A percentile compares a stretch with the other conserved stretches of the same genome.
These are phyloP conservation scores for Dryococelus australis DNA, from an alignment of 2,888 invertebrate species.

Conservation along the genomic window DNA sequence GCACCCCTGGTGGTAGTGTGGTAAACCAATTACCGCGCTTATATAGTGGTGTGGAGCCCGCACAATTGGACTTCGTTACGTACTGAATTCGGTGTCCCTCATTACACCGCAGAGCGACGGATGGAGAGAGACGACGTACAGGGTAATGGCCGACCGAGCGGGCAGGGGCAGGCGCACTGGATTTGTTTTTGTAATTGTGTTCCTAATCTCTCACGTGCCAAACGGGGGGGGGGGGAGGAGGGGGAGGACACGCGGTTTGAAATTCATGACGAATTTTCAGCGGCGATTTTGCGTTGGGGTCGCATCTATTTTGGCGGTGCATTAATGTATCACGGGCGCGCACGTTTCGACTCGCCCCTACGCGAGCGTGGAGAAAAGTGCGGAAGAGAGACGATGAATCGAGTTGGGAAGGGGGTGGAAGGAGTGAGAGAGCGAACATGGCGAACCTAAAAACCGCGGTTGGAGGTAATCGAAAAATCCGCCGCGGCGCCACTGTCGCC, in stretches of 20 bases:
- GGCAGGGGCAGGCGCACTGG: background rate
- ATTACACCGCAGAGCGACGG: background rate
- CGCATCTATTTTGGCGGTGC: background rate
- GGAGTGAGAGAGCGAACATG: background rate
- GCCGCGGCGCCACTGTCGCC: no score
- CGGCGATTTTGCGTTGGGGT: no score
- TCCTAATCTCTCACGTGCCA: background rate
- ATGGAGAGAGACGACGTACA: background rate
- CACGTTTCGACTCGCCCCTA: background rate
- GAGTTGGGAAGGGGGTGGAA: background rate
- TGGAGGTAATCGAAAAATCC: no score
- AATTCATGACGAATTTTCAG: background rate
- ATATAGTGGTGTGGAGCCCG: background rate
- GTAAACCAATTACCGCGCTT: background rate
- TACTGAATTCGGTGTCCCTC: background rate
- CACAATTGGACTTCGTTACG: background rate
- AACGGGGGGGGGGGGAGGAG: background rate
- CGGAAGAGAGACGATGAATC: background rate
- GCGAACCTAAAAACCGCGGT: background rate
- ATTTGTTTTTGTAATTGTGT: constrained; percentile 7
- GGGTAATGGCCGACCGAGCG: background rate
- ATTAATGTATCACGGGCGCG: background rate
- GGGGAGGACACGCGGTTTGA: no score
- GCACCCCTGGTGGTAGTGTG: background rate
- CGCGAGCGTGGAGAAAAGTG: background rate